Evolutionary conservation across 2,113 vertebrate species (phyloP).

Genomic region (Illadopsis cleaveri): DNA sequence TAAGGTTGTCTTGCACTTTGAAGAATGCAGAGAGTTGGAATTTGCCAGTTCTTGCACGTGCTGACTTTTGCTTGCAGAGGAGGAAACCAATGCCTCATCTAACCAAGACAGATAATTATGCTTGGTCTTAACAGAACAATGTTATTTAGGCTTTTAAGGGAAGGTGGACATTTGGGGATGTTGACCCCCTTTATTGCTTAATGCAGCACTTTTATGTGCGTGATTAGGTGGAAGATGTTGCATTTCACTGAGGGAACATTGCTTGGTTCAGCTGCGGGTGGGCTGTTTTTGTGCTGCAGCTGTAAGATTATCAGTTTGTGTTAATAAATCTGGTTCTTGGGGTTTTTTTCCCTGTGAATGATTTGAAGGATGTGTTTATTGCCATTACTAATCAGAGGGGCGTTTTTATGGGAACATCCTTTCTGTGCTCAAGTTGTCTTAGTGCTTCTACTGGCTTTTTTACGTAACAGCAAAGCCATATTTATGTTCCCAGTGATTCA

Average conservation of each 20-base stretch:
- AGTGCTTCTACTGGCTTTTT: conserved; percentile 6
- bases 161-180: not conserved
- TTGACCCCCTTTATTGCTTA: not conserved
- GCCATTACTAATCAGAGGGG: not conserved
- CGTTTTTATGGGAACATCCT: not conserved
- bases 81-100: not conserved
- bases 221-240: not conserved
- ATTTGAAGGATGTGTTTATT: conserved; percentile 16
- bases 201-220: rapidly evolving
- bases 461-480: not conserved
- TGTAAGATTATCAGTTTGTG: not conserved
- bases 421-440: not conserved
- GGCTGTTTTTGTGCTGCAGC: not conserved
- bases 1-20: not conserved
- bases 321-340: not conserved
- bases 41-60: not conserved
- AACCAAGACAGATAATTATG: not conserved
- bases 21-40: not conserved
- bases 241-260: not conserved
- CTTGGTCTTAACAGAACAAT: not conserved
- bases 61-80: not conserved
- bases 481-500: not conserved
- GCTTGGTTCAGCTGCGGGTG: not conserved
- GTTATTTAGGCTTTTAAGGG: not conserved
- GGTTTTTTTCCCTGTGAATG: not conserved